Base-by-base conservation (phyloP, 2,797 vertebrate species). In the Etheostoma perlongum region DNA sequence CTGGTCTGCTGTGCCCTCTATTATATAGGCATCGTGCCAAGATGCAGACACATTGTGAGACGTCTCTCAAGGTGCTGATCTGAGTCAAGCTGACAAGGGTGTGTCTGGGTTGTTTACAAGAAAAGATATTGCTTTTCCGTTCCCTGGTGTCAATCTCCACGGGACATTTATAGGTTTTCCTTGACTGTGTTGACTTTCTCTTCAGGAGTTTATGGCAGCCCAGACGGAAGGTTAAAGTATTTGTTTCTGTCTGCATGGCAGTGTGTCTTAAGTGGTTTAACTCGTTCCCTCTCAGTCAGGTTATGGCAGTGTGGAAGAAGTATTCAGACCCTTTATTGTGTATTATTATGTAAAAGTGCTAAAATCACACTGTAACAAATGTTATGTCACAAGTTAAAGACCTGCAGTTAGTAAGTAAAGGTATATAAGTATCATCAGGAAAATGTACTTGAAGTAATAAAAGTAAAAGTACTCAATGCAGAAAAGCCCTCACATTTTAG, bases 51-150 rank as follows among this genome's bases (percentile, higher is more conserved):
- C 64, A 52, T 21, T 60, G 69, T 52, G 78, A 87, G 77, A 83
- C 19, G 67, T 83, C 70, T 78, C 68, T 77, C 62, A 75, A 87
- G 83, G 74, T 82, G 48, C 82, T 80, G 91, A 87, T 85, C 61
- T 64, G 69, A 89, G 76, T 78, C 74, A 15, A 71, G 61, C 77
- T 85, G 86, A 89, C 88, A 87, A 89, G 89, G 83, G 10, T 40
- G 78, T 49, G 64, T 66, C 62, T 64, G 67, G 88, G 90, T 91
- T 87, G 84, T 90, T 87, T 84, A 88, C 81, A 81, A 85, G 85
- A 71, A 60, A 68, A 89, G 79, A 84, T 78, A 89, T 82, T 79
- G 82, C 70, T 83, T 72, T 89, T 79, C 67, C 8, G 71, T 88
- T 84, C 83, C 81, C 83, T 51, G 47, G 49, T 87, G 84, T 87